Evolutionary conservation across 2,113 vertebrate genomes (phyloP).

Genomic region (Thunnus thynnus): DNA sequence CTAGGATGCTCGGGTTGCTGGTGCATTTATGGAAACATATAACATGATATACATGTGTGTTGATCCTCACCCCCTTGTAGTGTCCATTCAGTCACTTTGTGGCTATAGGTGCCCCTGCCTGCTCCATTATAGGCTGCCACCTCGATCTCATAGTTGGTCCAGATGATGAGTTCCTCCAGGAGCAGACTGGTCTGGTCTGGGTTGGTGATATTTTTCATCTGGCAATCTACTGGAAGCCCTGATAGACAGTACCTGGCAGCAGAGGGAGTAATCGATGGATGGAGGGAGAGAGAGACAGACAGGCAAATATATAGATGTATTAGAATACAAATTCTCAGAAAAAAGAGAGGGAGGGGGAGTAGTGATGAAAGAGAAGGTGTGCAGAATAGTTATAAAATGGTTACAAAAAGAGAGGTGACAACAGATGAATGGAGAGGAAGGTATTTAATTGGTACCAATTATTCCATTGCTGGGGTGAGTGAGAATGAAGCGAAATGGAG

Average conservation of each 20-base stretch:
- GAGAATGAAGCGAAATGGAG: slow-evolving; percentile 57
- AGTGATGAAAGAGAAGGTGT: slow-evolving; percentile 5
- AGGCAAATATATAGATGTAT: slow-evolving; percentile 37
- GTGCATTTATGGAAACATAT: neutral
- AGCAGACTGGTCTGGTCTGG: slow-evolving; percentile 93
- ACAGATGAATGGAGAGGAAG: slow-evolving; percentile 58
- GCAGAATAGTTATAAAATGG: slow-evolving; percentile 40
- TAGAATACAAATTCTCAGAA: neutral
- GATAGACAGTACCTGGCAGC: slow-evolving; percentile 94
- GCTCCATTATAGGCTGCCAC: slow-evolving; percentile 97
- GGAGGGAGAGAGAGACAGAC: neutral
- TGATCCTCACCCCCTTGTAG: slow-evolving; percentile 93
- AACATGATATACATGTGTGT: neutral
- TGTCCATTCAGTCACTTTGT: slow-evolving; percentile 97
- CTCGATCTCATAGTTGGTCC: slow-evolving; percentile 99
- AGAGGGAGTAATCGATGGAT: slow-evolving; percentile 35
- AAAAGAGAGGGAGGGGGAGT: neutral
- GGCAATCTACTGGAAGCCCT: slow-evolving; percentile 96
- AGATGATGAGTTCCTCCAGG: slow-evolving; percentile 98
- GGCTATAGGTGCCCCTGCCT: slow-evolving; percentile 93
- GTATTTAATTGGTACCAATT: slow-evolving; percentile 76
- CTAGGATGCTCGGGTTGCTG: neutral
- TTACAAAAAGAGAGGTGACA: slow-evolving; percentile 49
- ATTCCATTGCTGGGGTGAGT: slow-evolving; percentile 55
- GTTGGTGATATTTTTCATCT: slow-evolving; percentile 97